Base-by-base conservation (phyloP, 2,797 vertebrate species). In the Emydoidea blandingii region DNA sequence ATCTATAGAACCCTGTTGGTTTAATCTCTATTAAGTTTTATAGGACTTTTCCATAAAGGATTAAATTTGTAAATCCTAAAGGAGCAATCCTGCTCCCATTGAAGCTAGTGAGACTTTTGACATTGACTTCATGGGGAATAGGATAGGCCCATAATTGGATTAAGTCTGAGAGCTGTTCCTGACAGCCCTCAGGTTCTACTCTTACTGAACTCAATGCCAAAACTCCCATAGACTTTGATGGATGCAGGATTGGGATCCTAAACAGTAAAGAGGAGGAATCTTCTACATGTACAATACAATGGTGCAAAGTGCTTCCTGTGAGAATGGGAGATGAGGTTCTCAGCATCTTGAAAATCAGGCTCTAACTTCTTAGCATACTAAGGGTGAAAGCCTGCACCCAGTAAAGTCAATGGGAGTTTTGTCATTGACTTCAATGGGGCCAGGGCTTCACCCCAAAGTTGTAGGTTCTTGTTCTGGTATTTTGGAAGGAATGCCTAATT, bases 11-110 rank as follows among this genome's bases (percentile, higher is more conserved):
- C 47, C 1, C 27, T 89, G 9, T 83, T 86, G 1, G 23, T 90
- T 96, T 95, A 86, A 89, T 90, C 96, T 93, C 86, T 93, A 8
- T 92, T 95, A 47, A 14, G 31, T 87, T 95, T 95, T 80, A 95
- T 93, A 87, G 74, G 52, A 89, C 5, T 96, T 96, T 95, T 96
- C 85, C 85, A 81, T 91, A 79, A 92, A 95, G 57, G 87, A 82
- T 90, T 31, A 19, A 65, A 72, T 41, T 21, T 23, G 23, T 90
- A 86, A 90, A 94, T 91, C 27, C 23, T 93, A 78, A 88, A 95
- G 12, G 34, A 23, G 8, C n/a, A 90, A 83, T 88, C 95, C 92
- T 94, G 91, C 80, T 49, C 12, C 12, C 25, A 49, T 3, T 78
- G 74, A 78, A 78, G 74, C 25, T 25, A 49, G 27, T 47, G 44